Evolutionary conservation across 2,888 invertebrate species (phyloP).

Genomic region (Galerucella calmariensis): DNA sequence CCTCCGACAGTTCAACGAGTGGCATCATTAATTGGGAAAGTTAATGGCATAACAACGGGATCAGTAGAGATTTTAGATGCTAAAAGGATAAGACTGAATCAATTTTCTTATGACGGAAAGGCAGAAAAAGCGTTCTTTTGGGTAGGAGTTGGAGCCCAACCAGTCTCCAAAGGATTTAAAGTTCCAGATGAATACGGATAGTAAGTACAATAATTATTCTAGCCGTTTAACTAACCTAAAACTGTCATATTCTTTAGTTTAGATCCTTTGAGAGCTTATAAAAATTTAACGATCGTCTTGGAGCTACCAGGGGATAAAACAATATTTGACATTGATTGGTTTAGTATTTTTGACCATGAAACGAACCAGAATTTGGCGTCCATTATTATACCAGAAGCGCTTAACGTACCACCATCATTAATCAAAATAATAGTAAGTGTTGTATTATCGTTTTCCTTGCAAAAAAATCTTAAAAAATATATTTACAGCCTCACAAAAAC

Average conservation of each 20-base stretch:
- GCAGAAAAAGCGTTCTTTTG: slow-evolving; percentile 86
- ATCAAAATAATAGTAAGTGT: slow-evolving; percentile 69
- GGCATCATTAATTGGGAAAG: slow-evolving; percentile 69
- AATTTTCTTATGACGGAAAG: slow-evolving; percentile 81
- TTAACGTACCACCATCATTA: slow-evolving; percentile 89
- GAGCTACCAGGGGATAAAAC: slow-evolving; percentile 84
- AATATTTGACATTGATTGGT: slow-evolving; percentile 85
- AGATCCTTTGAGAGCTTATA: slow-evolving; percentile 80
- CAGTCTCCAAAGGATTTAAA: slow-evolving; percentile 81
- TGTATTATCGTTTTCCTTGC: not conserved
- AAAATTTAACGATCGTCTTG: slow-evolving; percentile 78
- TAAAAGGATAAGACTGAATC: slow-evolving; percentile 80
- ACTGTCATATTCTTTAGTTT: slow-evolving; percentile 69
- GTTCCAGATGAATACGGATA: slow-evolving; percentile 93
- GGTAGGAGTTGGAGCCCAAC: slow-evolving; percentile 90
- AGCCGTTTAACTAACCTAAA: not conserved
- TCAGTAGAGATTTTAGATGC: slow-evolving; percentile 83
- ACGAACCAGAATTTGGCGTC: slow-evolving; percentile 77
- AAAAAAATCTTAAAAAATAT: not conserved
- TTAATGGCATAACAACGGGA: slow-evolving; percentile 77
- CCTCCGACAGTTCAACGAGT: slow-evolving; percentile 79
- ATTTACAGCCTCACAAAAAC: slow-evolving; percentile 69
- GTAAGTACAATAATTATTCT: slow-evolving; percentile 72
- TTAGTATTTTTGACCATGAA: slow-evolving; percentile 81
- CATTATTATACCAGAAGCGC: slow-evolving; percentile 80